These are phyloP conservation scores for Ephialtes manifestator DNA, from an alignment of 2,888 invertebrate genomes.

Conservation along the genomic window DNA sequence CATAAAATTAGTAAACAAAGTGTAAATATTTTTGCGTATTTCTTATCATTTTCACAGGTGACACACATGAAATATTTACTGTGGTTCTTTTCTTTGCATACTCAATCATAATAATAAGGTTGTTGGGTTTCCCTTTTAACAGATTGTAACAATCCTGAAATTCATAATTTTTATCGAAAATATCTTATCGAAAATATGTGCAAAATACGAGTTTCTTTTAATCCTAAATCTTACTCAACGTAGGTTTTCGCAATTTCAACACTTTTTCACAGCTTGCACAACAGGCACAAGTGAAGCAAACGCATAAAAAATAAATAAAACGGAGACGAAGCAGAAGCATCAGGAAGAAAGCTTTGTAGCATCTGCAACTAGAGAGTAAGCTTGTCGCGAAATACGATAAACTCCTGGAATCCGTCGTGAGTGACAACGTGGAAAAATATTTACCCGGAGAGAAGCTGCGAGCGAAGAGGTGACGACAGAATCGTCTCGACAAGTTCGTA, in stretches of 20 bases:
- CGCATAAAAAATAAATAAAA: neutral
- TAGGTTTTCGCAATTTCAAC: no score
- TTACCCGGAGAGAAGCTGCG: slow-evolving; percentile 43
- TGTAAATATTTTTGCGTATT: no score
- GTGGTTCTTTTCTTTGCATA: no score
- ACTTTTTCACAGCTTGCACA: neutral
- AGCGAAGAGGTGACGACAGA: slow-evolving; percentile 37
- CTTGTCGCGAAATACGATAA: slow-evolving; percentile 57
- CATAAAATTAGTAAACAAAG: no score
- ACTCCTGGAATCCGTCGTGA: slow-evolving; percentile 55
- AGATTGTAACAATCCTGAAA: no score
- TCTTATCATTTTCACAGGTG: no score
- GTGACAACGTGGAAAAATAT: slow-evolving; percentile 63
- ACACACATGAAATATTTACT: no score
- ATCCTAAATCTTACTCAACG: neutral
- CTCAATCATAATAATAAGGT: no score
- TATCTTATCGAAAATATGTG: neutral
- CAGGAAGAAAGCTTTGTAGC: neutral
- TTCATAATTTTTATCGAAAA: neutral
- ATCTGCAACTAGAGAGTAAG: slow-evolving; percentile 23
- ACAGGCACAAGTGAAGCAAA: slow-evolving; percentile 6
- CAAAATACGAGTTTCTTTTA: neutral
- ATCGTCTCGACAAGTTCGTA: neutral
- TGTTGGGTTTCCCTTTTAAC: no score
- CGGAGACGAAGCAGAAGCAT: neutral